Evolutionary conservation across 53 echinoderm and acorn worm species (phyloP).

Genomic region (Patiria pectinifera): DNA sequence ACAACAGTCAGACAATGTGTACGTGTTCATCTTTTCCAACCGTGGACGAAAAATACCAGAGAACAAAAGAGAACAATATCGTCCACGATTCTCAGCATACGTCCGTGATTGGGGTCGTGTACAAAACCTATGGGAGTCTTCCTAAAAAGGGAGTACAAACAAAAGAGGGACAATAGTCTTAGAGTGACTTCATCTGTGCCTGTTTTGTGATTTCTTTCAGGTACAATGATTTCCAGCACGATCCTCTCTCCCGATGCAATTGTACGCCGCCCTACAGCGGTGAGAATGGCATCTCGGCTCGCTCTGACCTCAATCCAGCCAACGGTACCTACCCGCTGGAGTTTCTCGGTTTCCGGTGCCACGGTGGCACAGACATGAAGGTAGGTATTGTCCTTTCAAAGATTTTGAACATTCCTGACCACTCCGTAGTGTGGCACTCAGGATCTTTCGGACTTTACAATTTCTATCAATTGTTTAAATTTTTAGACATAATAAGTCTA

Average conservation of each 20-base stretch:
- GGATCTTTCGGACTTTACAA: no score
- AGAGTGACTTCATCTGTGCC: background rate
- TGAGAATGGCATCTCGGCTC: slow-evolving; percentile 88
- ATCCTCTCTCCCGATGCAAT: slow-evolving; percentile 81
- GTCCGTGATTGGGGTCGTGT: no score
- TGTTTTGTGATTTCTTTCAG: slow-evolving; percentile 46
- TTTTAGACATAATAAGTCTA: no score
- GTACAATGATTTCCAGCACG: slow-evolving; percentile 92
- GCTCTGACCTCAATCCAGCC: slow-evolving; percentile 83
- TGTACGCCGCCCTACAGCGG: slow-evolving; percentile 95
- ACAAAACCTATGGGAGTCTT: no score
- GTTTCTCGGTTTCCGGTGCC: slow-evolving; percentile 74
- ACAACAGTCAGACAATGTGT: no score
- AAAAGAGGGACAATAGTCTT: background rate
- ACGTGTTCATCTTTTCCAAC: no score
- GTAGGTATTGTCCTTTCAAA: slow-evolving; percentile 36
- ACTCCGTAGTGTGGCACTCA: background rate
- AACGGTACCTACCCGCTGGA: slow-evolving; percentile 82
- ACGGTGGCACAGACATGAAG: slow-evolving; percentile 99
- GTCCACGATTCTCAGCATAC: no score
- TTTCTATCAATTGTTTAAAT: no score
- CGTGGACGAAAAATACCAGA: no score
- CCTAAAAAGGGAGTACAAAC: no score
- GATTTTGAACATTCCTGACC: background rate
- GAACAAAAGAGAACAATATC: no score